Conservation (phyloP, 2,113 vertebrate genomes). For the Microtus oregoni region DNA sequence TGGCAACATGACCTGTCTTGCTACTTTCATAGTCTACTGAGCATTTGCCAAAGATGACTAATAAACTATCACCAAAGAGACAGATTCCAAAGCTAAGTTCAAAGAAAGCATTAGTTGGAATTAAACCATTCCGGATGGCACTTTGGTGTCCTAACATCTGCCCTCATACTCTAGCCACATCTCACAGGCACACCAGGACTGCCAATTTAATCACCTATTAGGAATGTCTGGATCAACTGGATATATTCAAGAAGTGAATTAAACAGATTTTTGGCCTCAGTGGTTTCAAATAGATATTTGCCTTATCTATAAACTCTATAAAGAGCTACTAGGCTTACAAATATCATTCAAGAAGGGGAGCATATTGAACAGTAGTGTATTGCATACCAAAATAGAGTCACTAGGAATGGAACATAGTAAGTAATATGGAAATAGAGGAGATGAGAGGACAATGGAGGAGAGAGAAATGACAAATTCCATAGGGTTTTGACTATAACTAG, state of each 20-base stretch:
- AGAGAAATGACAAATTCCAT: background rate
- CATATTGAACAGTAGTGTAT: background rate
- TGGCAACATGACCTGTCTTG: background rate
- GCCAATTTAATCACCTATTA: slow-evolving; percentile 34
- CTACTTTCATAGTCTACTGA: background rate
- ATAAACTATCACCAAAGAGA: slow-evolving; percentile 30
- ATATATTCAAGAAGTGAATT: background rate
- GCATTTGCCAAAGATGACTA: slow-evolving; percentile 34
- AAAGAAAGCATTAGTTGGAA: slow-evolving; percentile 18
- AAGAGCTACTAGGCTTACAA: background rate
- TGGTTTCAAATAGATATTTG: slow-evolving; percentile 11
- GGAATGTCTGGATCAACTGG: slow-evolving; percentile 30
- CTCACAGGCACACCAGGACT: background rate
- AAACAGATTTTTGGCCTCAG: slow-evolving; percentile 17
- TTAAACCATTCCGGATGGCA: slow-evolving; percentile 1
- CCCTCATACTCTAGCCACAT: background rate
- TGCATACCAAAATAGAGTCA: background rate
- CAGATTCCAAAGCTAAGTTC: slow-evolving; percentile 23
- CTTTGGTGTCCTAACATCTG: slow-evolving; percentile 5
- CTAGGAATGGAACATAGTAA: background rate
- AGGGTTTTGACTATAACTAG: background rate
- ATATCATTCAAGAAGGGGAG: background rate
- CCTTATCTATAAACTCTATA: background rate
- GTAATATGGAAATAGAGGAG: background rate
- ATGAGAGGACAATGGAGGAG: too few relatives aligned